phyloP scores from a whole-genome alignment of 2,888 invertebrate genomes.

The Nemoura dubitans region DNA sequence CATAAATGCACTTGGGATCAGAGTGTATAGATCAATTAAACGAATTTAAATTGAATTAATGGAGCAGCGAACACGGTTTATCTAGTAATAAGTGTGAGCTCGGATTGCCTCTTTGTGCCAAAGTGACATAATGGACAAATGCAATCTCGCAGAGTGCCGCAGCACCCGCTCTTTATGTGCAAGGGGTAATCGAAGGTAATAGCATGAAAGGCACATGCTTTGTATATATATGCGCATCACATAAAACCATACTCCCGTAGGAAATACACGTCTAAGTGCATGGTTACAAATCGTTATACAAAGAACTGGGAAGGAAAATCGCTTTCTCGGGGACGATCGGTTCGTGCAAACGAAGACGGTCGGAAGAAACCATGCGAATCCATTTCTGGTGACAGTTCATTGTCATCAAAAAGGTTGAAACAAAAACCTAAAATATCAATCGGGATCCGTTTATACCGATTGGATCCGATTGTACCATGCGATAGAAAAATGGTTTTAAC shows the following conservation, averaged over 20 bases:
- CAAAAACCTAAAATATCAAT: too few species aligned
- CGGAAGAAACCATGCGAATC: too few species aligned
- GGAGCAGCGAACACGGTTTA: not conserved
- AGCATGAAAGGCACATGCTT: not conserved
- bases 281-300: not conserved
- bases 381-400: too few species aligned
- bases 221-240: not conserved
- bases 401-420: too few species aligned
- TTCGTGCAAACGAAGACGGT: too few species aligned
- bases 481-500: too few species aligned
- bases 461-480: too few species aligned
- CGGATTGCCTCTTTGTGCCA: not conserved
- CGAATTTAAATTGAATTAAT: not conserved
- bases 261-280: not conserved
- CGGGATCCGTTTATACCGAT: too few species aligned
- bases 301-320: not conserved
- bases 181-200: not conserved
- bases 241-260: not conserved
- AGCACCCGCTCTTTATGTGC: not conserved
- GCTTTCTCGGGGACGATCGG: not conserved
- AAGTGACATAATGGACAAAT: not conserved
- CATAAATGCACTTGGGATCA: not conserved
- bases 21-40: not conserved
- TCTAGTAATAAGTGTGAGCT: not conserved
- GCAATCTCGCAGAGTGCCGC: not conserved